Evolutionary conservation across 2,113 vertebrate genomes (phyloP), one percentile per base, ranked within the genome.

Genomic region (Elaphurus davidianus): DNA sequence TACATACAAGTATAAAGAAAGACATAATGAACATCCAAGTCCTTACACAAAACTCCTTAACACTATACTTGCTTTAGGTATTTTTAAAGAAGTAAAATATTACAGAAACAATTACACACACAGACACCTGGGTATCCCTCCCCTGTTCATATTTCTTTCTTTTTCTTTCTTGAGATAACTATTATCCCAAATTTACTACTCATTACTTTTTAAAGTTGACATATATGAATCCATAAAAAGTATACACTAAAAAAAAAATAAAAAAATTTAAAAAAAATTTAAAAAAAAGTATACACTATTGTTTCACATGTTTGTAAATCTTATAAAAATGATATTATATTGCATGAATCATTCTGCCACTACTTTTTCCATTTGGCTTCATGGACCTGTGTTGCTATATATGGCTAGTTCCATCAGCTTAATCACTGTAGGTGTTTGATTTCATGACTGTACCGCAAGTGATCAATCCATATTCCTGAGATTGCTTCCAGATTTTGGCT

Each of bases 21-120:
- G 86, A 78, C 11, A 47, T 43, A 92, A 81, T 5, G 40, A 91
- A 55, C 43, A 94, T 78, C 7, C 55, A 33, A 54, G n/a, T 87
- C 71, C n/a, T 87, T 82, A 82, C 6, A 33, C 5, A 59, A 40
- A 94, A 86, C 79, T 54, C 52, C 28, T 82, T 82, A 60, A 82
- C 40, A 59, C 43, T 36, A 59, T 81, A 52, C 23, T 87, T 82
- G 45, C 33, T 87, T 91, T 76, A 78, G 14, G 40, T 64, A 78
- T 71, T 83, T 74, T 92, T 47, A 88, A 92, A 96, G 59, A 71
- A 87, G 78, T 57, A 90, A 88, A 83, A 87, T 94, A 81, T 71
- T 86, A 57, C 14, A 59, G 81, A 59, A 90, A 81, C 27, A 82
- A 52, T 86, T 91, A 91, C 2, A 83, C 4, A 87, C 33, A 36